Base-by-base conservation (phyloP, 2,888 invertebrate genomes). In the Patella depressa region DNA sequence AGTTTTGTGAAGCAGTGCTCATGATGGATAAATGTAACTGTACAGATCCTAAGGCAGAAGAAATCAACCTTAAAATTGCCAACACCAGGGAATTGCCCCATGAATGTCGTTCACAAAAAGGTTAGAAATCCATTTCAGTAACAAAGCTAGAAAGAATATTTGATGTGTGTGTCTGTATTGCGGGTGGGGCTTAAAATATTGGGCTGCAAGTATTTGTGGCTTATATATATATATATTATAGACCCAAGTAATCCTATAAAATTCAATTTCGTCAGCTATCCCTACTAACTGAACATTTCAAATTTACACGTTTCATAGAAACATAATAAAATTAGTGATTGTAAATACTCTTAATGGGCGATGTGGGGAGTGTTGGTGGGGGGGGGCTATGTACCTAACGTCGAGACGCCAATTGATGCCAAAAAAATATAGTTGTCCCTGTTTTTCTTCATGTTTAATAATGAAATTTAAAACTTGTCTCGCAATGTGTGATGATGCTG, bases 1-100 rank as follows among this genome's bases (percentile, higher is more conserved):
- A 72, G 53, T 29, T 79, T 3, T 81, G 81, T 70, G 74, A 78
- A 53, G 74, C 78, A 15, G 14, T 3, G 5, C 7, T 19, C 17
- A 70, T 80, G 17, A 71, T 54, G 34, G 17, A 54, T 0, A 29
- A 12, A 4, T 81, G 81, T 70, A 53, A 57, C 9, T 81, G 81
- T 55, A 78, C 71, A 12, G 78, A 81, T 57, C 70, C 74, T 29
- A 15, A 53, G 11, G 45, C 76, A 15, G 76, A 78, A 24, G 75
- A 78, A 45, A 19, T 78, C 0, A 80, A 72, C 74, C 17, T 17
- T 0, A 24, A 76, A 4, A 57, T 78, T 55, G 53, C 72, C 14
- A 74, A 9, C 9, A 15, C 59, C 3, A 53, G 24, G n/a, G 45
- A 45, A 12, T 19, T 65, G 3, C 65, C 65, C 2, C 19, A 24